A percentile compares a stretch with the other conserved stretches of the same genome.
phyloP scores from a whole-genome alignment of 1,140 invertebrate genomes.

The Dendroctonus ponderosae region DNA sequence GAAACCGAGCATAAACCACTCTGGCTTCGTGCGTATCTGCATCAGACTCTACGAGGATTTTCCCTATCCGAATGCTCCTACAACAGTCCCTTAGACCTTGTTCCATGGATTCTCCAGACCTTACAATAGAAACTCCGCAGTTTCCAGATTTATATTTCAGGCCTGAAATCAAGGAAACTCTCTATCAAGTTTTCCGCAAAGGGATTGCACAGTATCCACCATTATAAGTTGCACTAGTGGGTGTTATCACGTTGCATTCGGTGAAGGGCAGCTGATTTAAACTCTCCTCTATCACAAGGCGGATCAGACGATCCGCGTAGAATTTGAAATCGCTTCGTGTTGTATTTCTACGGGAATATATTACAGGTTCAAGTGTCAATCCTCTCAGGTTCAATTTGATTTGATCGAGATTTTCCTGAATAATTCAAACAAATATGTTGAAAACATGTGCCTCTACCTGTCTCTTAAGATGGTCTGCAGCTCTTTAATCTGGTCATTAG shows the following conservation, averaged over 20 bases:
- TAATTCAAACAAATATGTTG: conserved; percentile 29
- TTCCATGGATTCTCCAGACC: conserved; percentile 98
- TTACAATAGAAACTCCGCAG: conserved; percentile 96
- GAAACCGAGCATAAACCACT: conserved; percentile 97
- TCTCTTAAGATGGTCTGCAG: conserved; percentile 93
- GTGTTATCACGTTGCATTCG: conserved; percentile 85
- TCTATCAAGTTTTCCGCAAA: not conserved
- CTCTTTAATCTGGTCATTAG: conserved; percentile 88
- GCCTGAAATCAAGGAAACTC: conserved; percentile 6
- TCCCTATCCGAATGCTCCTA: conserved; percentile 94
- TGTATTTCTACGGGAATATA: conserved; percentile 69
- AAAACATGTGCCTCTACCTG: conserved; percentile 61
- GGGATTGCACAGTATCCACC: conserved; percentile 53
- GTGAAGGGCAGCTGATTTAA: conserved; percentile 95
- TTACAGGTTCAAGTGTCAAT: no score
- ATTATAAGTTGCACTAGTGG: conserved; percentile 85
- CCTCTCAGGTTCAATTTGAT: no score
- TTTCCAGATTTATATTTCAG: conserved; percentile 93
- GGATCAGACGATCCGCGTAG: conserved; percentile 92
- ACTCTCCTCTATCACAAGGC: conserved; percentile 96
- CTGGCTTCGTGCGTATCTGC: conserved; percentile 93
- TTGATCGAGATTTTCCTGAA: no score
- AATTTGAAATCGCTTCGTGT: conserved; percentile 96
- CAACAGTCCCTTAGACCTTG: conserved; percentile 96
- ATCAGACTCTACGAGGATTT: conserved; percentile 97